Evolutionary conservation across 2,888 invertebrate genomes (phyloP), one percentile per base, ranked within the genome.

Genomic region (Tetragonula carbonaria): DNA sequence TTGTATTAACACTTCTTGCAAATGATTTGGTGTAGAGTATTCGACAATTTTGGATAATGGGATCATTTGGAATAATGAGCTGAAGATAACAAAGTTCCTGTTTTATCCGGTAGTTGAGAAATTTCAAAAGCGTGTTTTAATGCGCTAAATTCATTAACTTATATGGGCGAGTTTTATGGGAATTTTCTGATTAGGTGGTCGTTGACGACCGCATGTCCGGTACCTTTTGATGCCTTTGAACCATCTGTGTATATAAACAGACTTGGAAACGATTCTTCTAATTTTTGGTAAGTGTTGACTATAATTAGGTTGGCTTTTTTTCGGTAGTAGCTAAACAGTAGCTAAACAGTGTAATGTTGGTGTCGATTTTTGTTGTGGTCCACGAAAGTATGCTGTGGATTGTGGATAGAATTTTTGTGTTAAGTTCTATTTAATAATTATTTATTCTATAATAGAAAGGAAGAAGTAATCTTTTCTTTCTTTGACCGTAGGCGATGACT

Each of bases 11-110:
- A 5, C 66, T 74, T 4, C 21, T 66, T 45, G 23, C 18, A 11
- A 3, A 55, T 45, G 66, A 65, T 33, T 66, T 55, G 38, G 3
- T 11, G 38, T 66, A 66, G 1, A 18, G 0, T 66, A 28, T 16
- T 55, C 66, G 55, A 38, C 66, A 66, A 5, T 55, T 23, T 23
- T 66, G 74, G 18, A 65, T 66, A n/a, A 4, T 38, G 16, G 5
- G 18, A 18, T 74, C 66, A 18, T 55, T 55, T 66, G 55, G 18
- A 74, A 33, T 53, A 16, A 8, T 38, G 50, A 28, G 8, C 51
- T 73, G 63, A 33, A 65, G 5, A 68, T 78, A 14, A 13, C 65
- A 8, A 67, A 75, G 4, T 75, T 57, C 50, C 51, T 73, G 28
- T 73, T 50, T 28, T 21, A 57, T 2, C n/a, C 23, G 23, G 23